Evolutionary conservation across 2,797 vertebrate species (phyloP).

Genomic region (Sus cebifrons): DNA sequence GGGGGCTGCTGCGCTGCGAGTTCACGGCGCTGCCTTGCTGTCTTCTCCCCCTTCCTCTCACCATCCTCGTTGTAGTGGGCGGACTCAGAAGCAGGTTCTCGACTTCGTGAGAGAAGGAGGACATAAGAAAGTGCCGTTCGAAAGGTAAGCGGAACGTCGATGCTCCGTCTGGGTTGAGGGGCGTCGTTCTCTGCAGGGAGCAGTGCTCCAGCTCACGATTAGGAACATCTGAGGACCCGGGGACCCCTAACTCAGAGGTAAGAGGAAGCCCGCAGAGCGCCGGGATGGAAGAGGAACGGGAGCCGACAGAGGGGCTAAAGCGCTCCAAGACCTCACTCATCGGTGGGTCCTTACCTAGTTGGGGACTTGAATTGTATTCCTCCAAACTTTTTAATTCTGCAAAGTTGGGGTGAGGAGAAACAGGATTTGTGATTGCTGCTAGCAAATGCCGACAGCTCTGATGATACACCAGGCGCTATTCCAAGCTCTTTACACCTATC

Average conservation of each 20-base stretch:
- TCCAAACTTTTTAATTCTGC: not conserved
- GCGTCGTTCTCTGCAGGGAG: accelerated
- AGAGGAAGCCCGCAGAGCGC: too few species aligned
- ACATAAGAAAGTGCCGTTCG: constrained; percentile 98
- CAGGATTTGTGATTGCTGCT: not conserved
- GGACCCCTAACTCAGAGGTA: accelerated
- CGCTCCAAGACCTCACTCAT: not conserved
- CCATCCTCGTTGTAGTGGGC: constrained; percentile 92
- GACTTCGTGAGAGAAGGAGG: constrained; percentile 98
- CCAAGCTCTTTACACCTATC: not conserved
- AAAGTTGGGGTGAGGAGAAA: not conserved
- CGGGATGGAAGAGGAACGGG: not conserved
- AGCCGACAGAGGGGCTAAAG: not conserved
- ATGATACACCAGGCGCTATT: not conserved
- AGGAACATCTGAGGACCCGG: not conserved
- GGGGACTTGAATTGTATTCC: not conserved
- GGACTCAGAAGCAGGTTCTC: constrained; percentile 99
- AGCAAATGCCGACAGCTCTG: not conserved
- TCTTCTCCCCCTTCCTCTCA: not conserved
- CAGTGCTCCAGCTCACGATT: accelerated
- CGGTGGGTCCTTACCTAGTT: not conserved
- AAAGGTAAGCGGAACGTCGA: constrained; percentile 93
- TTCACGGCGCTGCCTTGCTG: not conserved
- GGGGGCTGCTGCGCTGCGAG: not conserved
- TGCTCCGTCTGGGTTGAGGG: not conserved